phyloP scores from a whole-genome alignment of 1,140 invertebrate genomes.

The Dendroctonus ponderosae region DNA sequence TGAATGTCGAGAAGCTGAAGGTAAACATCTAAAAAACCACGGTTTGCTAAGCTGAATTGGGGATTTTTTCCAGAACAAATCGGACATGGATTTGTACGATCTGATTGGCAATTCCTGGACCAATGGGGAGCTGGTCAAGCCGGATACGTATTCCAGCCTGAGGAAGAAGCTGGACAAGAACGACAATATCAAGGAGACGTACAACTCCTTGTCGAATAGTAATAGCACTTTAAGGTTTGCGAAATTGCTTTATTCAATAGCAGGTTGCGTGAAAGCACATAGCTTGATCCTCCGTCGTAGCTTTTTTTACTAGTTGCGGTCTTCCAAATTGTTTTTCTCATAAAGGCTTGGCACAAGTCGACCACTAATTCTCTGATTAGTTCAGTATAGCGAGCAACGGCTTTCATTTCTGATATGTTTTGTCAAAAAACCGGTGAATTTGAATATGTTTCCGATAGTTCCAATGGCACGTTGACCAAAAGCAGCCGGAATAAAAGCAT shows the following conservation, averaged over 20 bases:
- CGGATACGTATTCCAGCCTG: constrained; percentile 34
- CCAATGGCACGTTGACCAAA: constrained; percentile 25
- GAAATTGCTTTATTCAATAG: not conserved
- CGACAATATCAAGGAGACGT: constrained; percentile 38
- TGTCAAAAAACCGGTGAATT: not conserved
- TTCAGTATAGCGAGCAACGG: no score
- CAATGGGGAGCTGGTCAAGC: constrained; percentile 41
- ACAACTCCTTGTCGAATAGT: constrained; percentile 21
- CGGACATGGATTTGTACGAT: constrained; percentile 50
- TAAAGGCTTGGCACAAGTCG: no score
- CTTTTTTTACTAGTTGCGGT: no score
- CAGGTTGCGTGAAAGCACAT: no score
- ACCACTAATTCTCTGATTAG: not conserved
- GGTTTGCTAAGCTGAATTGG: not conserved
- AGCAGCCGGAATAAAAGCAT: constrained; percentile 42
- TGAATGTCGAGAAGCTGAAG: constrained; percentile 39
- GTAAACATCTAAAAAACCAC: constrained; percentile 3
- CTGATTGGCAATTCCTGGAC: constrained; percentile 49
- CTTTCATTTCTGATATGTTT: no score
- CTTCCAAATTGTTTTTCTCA: no score
- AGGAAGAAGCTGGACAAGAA: constrained; percentile 41
- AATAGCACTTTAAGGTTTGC: constrained; percentile 21
- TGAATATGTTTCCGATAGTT: constrained; percentile 10
- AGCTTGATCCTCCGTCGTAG: no score
- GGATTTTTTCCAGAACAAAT: constrained; percentile 37